phyloP scores from a whole-genome alignment of 64 coral and sea anemone species.

The Porites australiensis region DNA sequence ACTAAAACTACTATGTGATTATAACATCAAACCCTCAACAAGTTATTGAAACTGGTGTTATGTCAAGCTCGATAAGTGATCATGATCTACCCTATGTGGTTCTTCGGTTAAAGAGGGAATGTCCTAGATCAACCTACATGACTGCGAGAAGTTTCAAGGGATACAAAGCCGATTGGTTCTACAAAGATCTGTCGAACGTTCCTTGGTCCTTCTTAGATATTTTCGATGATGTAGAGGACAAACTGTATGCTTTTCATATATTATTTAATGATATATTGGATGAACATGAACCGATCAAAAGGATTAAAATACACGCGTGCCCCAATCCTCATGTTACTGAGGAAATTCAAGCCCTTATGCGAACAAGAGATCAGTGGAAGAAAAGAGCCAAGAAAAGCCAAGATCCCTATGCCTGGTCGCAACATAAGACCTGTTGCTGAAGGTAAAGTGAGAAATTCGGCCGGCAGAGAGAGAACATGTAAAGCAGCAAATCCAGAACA shows the following conservation, averaged over 20 bases:
- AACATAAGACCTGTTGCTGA: conserved; percentile 63
- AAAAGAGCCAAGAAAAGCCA: conserved; percentile 24
- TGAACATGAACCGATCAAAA: not conserved
- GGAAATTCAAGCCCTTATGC: conserved; percentile 65
- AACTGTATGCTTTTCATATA: conserved; percentile 51
- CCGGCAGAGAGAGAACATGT: conserved; percentile 60
- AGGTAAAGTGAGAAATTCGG: conserved; percentile 68
- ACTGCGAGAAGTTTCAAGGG: no score
- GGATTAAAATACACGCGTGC: conserved; percentile 15
- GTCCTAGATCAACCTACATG: not conserved
- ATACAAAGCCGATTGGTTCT: not conserved
- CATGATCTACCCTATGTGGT: conserved; percentile 16
- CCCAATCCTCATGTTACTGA: conserved; percentile 58
- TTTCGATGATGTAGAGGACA: conserved; percentile 59
- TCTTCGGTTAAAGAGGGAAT: conserved; percentile 32
- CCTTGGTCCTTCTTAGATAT: conserved; percentile 55
- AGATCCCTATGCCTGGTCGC: conserved; percentile 62
- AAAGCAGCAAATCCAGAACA: conserved; percentile 58
- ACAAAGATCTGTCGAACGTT: conserved; percentile 2
- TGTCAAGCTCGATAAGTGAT: conserved; percentile 29
- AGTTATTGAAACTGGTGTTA: not conserved
- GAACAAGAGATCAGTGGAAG: conserved; percentile 6
- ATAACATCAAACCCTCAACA: no score
- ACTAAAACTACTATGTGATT: no score
- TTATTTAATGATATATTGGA: conserved; percentile 56